phyloP scores from a whole-genome alignment of 2,797 vertebrate genomes.

The Poecilia velifera region DNA sequence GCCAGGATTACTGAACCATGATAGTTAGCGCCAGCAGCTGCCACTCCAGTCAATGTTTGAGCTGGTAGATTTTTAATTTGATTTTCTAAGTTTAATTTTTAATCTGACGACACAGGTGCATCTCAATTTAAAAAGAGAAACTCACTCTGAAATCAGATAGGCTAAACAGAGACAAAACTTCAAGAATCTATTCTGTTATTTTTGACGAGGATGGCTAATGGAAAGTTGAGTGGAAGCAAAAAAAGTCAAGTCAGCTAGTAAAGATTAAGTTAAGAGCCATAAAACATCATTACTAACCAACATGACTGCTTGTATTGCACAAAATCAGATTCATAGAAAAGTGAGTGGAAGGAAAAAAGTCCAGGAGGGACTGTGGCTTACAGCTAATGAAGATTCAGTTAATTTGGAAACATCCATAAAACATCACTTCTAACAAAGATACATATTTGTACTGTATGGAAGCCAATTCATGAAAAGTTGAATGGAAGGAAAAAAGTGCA shows the following conservation, averaged over 20 bases:
- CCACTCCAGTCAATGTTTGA: conserved; percentile 43
- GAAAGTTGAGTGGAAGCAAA: too few relatives aligned
- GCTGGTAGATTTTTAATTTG: conserved; percentile 18
- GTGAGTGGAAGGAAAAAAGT: neutral
- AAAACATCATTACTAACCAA: neutral
- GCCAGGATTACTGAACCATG: conserved; percentile 53
- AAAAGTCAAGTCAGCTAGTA: neutral
- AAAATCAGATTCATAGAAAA: neutral
- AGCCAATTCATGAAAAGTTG: too few relatives aligned
- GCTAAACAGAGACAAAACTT: neutral
- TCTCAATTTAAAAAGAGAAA: conserved; percentile 1
- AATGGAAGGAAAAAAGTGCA: too few relatives aligned
- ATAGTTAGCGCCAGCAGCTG: conserved; percentile 58
- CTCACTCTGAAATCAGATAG: neutral
- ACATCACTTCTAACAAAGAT: too few relatives aligned
- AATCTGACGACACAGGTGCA: neutral
- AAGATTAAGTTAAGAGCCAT: neutral
- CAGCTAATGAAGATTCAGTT: too few relatives aligned
- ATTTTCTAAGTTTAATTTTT: conserved; percentile 11
- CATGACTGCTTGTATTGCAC: neutral
- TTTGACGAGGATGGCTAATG: neutral
- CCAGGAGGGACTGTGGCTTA: neutral
- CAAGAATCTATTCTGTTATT: neutral
- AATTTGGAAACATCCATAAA: too few relatives aligned
- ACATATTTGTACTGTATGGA: neutral